phyloP scores from a whole-genome alignment of 64 coral and sea anemone genomes.

The Stichodactyla mertensii region DNA sequence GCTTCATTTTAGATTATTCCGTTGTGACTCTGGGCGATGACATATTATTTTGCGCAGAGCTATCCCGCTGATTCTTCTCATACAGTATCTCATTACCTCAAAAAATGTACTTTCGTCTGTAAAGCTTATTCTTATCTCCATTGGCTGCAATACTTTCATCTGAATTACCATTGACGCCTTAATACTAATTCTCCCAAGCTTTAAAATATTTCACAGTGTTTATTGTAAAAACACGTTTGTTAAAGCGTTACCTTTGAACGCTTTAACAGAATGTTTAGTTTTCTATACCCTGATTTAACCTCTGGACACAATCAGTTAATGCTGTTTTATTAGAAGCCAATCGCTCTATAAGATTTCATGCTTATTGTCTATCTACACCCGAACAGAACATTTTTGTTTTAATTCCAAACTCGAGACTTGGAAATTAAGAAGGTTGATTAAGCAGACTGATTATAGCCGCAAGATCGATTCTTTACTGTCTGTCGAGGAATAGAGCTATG shows the following conservation, averaged over 20 bases:
- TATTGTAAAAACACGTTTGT: constrained; percentile 8
- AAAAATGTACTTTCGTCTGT: background rate
- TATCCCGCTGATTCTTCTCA: background rate
- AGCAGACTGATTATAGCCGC: background rate
- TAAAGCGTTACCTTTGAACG: constrained; percentile 19
- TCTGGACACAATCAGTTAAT: constrained; percentile 5
- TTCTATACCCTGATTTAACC: constrained; percentile 11
- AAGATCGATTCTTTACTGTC: background rate
- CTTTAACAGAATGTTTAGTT: constrained; percentile 17
- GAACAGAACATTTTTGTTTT: constrained; percentile 26
- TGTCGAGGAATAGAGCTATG: constrained; percentile 1
- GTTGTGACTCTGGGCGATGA: background rate
- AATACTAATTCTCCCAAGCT: background rate
- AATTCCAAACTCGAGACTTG: constrained; percentile 24
- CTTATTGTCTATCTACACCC: constrained; percentile 20
- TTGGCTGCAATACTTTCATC: background rate
- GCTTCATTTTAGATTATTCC: background rate
- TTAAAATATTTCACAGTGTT: background rate
- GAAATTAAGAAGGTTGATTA: constrained; percentile 21
- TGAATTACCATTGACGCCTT: background rate
- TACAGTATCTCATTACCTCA: constrained; percentile 13
- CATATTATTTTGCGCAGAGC: background rate
- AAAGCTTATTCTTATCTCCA: background rate
- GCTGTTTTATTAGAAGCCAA: constrained; percentile 11
- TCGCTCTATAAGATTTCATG: background rate